Evolutionary conservation across 2,113 vertebrate species (phyloP).

Genomic region (Gracilinanus agilis): DNA sequence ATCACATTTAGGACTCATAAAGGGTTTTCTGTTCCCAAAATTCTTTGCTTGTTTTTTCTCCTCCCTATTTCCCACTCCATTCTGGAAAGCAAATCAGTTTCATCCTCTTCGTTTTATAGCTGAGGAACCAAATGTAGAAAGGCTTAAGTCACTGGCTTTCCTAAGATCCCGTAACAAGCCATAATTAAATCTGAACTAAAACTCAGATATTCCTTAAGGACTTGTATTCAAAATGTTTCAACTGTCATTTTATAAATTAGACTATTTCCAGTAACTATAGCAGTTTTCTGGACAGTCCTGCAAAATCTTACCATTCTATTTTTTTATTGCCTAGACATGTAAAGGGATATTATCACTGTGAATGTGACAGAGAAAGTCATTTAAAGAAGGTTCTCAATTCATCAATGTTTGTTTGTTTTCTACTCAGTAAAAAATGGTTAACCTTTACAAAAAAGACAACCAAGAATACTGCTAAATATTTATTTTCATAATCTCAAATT

Average conservation of each 20-base stretch:
- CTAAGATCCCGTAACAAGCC: background rate
- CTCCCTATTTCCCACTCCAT: background rate
- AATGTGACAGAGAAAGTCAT: constrained; percentile 70
- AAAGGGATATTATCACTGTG: constrained; percentile 69
- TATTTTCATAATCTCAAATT: constrained; percentile 85
- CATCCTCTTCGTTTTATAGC: constrained; percentile 5
- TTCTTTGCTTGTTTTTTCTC: background rate
- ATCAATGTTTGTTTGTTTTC: constrained; percentile 83
- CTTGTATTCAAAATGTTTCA: constrained; percentile 22
- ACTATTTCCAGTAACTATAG: constrained; percentile 34
- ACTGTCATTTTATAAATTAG: background rate
- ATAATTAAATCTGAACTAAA: constrained; percentile 11
- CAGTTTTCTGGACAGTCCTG: constrained; percentile 31
- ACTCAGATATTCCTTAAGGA: background rate
- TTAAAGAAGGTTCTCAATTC: constrained; percentile 80
- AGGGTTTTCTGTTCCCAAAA: background rate
- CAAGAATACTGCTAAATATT: constrained; percentile 83
- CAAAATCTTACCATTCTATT: background rate
- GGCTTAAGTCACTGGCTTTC: background rate
- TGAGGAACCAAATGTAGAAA: background rate
- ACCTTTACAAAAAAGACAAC: constrained; percentile 79
- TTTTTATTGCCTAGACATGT: constrained; percentile 71
- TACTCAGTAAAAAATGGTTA: constrained; percentile 81
- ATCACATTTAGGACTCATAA: background rate
- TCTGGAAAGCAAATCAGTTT: constrained; percentile 24